phyloP scores from a whole-genome alignment of 1,140 invertebrate species.

The Caenorhabditis inopinata region DNA sequence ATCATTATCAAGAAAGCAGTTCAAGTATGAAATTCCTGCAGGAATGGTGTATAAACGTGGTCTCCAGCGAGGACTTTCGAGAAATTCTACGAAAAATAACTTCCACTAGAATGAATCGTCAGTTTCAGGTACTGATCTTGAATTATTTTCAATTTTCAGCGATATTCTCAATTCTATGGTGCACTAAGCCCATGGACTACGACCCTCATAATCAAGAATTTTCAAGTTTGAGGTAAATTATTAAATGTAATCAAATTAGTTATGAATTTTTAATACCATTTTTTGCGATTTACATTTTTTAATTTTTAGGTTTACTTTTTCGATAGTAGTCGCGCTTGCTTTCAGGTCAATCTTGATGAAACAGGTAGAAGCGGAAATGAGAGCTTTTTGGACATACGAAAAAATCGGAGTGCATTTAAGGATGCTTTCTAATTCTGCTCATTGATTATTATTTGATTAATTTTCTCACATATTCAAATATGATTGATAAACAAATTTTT shows the following conservation, averaged over 20 bases:
- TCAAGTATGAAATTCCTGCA: neutral
- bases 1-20: no score
- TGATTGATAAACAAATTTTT: no score
- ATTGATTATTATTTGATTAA: no score
- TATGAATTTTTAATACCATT: no score
- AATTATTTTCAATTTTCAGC: no score
- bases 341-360: neutral
- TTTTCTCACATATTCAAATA: no score
- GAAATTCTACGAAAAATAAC: neutral
- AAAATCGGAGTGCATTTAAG: neutral
- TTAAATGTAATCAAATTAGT: no score
- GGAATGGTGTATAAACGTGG: neutral
- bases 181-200: neutral
- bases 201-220: neutral
- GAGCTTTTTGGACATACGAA: neutral
- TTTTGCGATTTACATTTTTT: no score
- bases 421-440: neutral
- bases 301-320: no score
- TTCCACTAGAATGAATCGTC: neutral
- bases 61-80: neutral
- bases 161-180: neutral
- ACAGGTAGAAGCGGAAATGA: slow-evolving; percentile 10
- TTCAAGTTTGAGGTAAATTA: neutral
- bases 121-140: neutral
- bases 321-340: no score